Conservation (phyloP, 1,140 invertebrate species). For the Tetraneura akinire region DNA sequence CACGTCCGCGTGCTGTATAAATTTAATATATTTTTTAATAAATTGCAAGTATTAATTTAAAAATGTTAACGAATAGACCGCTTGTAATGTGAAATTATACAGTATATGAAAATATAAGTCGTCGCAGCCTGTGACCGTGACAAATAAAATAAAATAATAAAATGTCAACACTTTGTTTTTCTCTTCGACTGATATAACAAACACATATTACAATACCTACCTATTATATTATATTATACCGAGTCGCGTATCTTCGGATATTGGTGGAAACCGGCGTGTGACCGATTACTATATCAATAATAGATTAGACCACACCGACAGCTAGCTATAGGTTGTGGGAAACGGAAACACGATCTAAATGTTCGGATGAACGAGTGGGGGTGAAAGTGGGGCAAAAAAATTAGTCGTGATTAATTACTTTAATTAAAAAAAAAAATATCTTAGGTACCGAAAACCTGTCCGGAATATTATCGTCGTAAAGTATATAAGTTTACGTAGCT, state of each 20-base stretch:
- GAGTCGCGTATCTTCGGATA: too few relatives aligned
- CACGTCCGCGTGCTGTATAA: too few relatives aligned
- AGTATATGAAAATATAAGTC: too few relatives aligned
- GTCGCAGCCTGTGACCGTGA: too few relatives aligned
- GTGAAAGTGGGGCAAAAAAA: background rate
- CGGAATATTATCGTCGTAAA: background rate
- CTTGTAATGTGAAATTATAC: too few relatives aligned
- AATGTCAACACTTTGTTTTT: background rate
- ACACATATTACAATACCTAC: too few relatives aligned
- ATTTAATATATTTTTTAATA: too few relatives aligned
- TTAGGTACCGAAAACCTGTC: constrained; percentile 14
- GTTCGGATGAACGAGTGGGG: background rate
- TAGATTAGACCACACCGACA: constrained; percentile 20
- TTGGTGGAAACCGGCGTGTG: too few relatives aligned
- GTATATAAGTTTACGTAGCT: background rate
- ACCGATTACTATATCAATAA: constrained; percentile 6
- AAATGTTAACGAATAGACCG: too few relatives aligned
- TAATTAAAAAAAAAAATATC: background rate
- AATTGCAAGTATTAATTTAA: too few relatives aligned
- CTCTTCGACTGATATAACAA: background rate
- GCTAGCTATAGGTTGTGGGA: constrained; percentile 2
- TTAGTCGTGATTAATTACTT: constrained; percentile 27
- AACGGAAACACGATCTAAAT: background rate
- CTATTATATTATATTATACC: too few relatives aligned
- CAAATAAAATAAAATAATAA: too few relatives aligned